Conservation (phyloP, 2,888 invertebrate genomes). For the Oligia fasciuncula region DNA sequence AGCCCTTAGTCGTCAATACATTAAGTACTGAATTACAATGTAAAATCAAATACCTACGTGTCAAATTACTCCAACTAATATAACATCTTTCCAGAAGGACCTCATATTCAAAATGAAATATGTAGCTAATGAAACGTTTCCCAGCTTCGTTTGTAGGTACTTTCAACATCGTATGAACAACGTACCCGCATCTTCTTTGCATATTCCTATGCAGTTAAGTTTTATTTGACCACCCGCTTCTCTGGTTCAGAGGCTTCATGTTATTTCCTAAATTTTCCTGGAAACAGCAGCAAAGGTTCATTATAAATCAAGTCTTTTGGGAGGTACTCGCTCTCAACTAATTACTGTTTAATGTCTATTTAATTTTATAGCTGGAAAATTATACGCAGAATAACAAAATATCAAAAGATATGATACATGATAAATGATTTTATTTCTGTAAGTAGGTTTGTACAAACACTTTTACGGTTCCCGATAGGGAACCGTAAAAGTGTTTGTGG, state of each 20-base stretch:
- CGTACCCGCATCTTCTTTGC: slow-evolving; percentile 49
- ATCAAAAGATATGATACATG: background rate
- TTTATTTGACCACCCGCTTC: slow-evolving; percentile 36
- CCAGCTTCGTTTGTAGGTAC: background rate
- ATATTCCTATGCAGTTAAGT: slow-evolving; percentile 43
- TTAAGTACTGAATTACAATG: background rate
- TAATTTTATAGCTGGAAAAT: background rate
- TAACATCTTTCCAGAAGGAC: background rate
- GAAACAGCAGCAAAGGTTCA: background rate
- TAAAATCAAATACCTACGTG: background rate
- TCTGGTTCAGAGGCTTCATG: background rate
- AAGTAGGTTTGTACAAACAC: no score
- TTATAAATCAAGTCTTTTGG: slow-evolving; percentile 11
- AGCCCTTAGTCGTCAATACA: background rate
- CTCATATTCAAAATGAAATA: slow-evolving; percentile 25
- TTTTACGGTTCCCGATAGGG: no score
- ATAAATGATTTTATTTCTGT: no score
- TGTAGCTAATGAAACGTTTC: background rate
- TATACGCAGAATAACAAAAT: background rate
- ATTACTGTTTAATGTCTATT: slow-evolving; percentile 15
- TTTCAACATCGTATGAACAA: slow-evolving; percentile 21
- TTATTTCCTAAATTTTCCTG: no score
- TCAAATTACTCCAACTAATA: background rate
- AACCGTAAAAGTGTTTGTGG: no score
- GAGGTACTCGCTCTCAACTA: background rate